Conservation (phyloP, 2,888 invertebrate genomes). For the Agrotis exclamationis region DNA sequence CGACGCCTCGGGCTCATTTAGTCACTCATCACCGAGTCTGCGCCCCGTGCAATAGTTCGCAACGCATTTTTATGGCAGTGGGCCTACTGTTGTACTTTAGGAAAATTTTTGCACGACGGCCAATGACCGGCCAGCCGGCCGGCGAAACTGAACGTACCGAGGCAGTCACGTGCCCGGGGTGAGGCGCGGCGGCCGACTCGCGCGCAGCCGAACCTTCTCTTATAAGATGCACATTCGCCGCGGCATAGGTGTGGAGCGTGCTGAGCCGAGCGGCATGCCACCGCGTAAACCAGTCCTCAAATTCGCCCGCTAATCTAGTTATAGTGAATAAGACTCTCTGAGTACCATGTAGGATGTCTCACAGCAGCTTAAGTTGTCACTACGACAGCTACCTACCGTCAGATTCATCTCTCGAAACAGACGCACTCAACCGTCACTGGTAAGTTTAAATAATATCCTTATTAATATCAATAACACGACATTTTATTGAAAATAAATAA, state of each 20-base stretch:
- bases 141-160: conserved; percentile 84
- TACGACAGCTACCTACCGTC: conserved; percentile 89
- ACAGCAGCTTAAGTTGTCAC: conserved; percentile 89
- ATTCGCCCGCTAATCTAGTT: conserved; percentile 79
- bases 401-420: conserved; percentile 89
- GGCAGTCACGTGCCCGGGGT: conserved; percentile 91
- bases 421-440: conserved; percentile 89
- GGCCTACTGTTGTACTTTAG: conserved; percentile 79
- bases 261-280: conserved; percentile 86
- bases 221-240: conserved; percentile 90
- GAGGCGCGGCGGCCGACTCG: conserved; percentile 89
- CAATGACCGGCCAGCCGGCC: conserved; percentile 89
- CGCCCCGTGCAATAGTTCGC: conserved; percentile 79
- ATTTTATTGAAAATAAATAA: not conserved
- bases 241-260: conserved; percentile 89
- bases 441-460: conserved; percentile 73
- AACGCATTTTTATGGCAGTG: conserved; percentile 83
- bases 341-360: conserved; percentile 91
- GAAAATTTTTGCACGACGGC: conserved; percentile 84
- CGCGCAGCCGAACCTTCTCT: conserved; percentile 88
- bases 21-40: conserved; percentile 74
- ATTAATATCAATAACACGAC: conserved; percentile 10
- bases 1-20: conserved; percentile 73
- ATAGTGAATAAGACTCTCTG: conserved; percentile 82
- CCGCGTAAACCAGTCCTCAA: conserved; percentile 77